Conservation (phyloP, 2,113 vertebrate genomes). For the Panthera tigris region DNA sequence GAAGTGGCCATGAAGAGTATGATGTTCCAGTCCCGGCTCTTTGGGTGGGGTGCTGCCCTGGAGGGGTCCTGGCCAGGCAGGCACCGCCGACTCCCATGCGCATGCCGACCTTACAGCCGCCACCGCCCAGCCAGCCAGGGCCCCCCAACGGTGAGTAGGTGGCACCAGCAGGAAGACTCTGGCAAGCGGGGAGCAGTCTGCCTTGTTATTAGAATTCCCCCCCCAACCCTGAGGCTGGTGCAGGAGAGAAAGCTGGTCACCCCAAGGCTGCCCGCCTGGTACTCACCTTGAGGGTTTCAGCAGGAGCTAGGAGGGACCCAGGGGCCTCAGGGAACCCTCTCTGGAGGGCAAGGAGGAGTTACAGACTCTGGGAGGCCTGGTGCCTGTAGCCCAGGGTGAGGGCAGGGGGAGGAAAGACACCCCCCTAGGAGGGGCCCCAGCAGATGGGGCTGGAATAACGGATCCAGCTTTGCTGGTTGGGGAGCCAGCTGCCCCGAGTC, state of each 20-base stretch:
- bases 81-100: neutral
- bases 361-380: neutral
- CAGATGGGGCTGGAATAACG: neutral
- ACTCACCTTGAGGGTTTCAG: neutral
- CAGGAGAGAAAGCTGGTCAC: neutral
- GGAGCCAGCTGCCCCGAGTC: neutral
- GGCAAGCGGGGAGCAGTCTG: neutral
- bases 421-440: neutral
- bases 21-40: neutral
- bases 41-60: neutral
- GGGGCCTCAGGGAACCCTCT: neutral
- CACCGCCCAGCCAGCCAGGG: neutral
- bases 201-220: neutral
- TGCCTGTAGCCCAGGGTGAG: neutral
- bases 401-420: neutral
- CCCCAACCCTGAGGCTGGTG: neutral
- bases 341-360: neutral
- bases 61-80: neutral
- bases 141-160: neutral
- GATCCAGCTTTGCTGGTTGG: neutral
- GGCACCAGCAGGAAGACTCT: neutral
- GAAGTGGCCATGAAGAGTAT: neutral
- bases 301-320: neutral
- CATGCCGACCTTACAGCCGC: neutral
- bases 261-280: neutral